Evolutionary conservation across 1,140 invertebrate species (phyloP), one percentile per base, ranked within the genome.

Genomic region (Rhyacophila brunnea): DNA sequence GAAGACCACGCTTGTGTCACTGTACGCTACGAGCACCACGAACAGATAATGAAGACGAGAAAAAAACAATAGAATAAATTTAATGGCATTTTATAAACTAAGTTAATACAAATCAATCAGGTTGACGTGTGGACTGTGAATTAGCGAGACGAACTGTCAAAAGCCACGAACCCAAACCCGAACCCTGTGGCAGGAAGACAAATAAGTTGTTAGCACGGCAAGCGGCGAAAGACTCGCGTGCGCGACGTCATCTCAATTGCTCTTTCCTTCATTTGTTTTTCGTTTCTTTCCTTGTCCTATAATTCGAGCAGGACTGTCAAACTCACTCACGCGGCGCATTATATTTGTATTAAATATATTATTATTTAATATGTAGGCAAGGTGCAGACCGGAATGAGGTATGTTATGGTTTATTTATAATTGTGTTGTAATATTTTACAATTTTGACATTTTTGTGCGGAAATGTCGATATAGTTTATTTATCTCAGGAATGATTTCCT

Each of bases 121-220:
- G 60, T 51, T 58, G 60, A 62, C 54, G 60, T 58, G 60, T 49
- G 20, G 55, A 35, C 45, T 36, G 53, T 53, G 53, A 62, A 62
- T 62, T 62, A 62, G 60, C 48, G 44, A 32, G 53, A 36, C 32
- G 42, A 57, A 62, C 50, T 20, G 60, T 55, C 54, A 32, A 34
- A 47, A 57, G 44, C 60, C 60, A 62, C 60, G 60, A 62, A 62
- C 46, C 48, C 23, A 32, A 32, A 38, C 49, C 35, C 19, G 34
- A 23, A 14, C 23, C 32, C 47, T 36, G 38, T 11, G 15, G 19
- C 15, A 6, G 28, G 40, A 43, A 58, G 60, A 58, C 60, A 62
- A 62, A 58, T 62, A 62, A 62, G 60, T 58, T 54, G 60, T 62
- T 62, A 45, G 54, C 60, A 62, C 60, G 60, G 45, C 19, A 54